These are phyloP conservation scores for Uromys caudimaculatus DNA, from an alignment of 2,797 vertebrate genomes.

Conservation along the genomic window DNA sequence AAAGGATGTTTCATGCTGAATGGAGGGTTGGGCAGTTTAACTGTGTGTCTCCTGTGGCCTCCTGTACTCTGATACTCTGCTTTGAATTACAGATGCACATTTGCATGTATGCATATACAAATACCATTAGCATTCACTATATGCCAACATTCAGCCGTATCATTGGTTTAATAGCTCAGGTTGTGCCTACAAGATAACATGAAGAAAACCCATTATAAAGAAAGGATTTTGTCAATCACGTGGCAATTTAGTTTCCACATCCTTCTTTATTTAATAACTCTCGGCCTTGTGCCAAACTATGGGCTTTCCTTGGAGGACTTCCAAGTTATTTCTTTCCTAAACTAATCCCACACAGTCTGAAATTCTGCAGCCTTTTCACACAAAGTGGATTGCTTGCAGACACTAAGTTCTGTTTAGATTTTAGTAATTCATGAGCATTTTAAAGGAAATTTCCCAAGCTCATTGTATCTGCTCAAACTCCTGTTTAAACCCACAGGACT, in stretches of 20 bases:
- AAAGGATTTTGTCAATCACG: conserved; percentile 55
- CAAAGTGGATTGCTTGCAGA: conserved; percentile 56
- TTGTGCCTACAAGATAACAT: background rate
- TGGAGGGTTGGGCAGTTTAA: background rate
- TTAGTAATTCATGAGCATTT: conserved; percentile 61
- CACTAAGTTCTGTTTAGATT: conserved; percentile 25
- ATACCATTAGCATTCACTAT: background rate
- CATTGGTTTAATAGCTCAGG: conserved; percentile 23
- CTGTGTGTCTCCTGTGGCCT: background rate
- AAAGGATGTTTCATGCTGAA: background rate
- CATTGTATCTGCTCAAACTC: background rate
- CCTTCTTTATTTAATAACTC: conserved; percentile 68
- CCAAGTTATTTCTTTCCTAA: conserved; percentile 64
- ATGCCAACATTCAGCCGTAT: background rate
- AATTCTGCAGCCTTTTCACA: conserved; percentile 57
- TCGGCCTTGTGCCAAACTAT: conserved; percentile 70
- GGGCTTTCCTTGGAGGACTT: conserved; percentile 66
- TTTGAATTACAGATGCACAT: background rate
- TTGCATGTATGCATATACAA: background rate
- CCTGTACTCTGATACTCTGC: background rate
- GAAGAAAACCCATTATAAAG: conserved; percentile 42
- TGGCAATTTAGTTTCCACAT: conserved; percentile 39
- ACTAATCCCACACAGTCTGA: conserved; percentile 59
- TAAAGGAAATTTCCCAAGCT: conserved; percentile 53
- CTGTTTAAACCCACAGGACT: background rate